A percentile compares a stretch with the other conserved stretches of the same genome.
phyloP scores from a whole-genome alignment of 2,113 vertebrate species.

The Lophochroa leadbeateri region DNA sequence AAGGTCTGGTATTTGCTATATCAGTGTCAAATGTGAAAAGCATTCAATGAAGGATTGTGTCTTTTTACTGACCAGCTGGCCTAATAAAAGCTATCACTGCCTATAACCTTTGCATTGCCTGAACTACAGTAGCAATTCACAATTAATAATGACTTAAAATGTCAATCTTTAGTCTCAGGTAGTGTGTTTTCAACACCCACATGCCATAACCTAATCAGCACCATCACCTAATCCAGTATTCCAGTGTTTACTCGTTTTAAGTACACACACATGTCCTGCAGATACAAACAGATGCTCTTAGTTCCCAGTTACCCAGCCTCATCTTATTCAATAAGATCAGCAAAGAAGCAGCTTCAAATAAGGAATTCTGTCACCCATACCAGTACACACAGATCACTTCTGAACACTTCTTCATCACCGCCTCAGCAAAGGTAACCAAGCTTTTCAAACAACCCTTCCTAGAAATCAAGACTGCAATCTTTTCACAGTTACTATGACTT shows the following conservation, averaged over 20 bases:
- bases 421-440: neutral
- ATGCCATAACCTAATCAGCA: neutral
- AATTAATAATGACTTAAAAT: neutral
- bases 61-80: neutral
- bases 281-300: fast-evolving
- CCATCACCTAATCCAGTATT: neutral
- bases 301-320: neutral
- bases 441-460: neutral
- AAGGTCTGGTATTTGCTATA: neutral
- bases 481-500: neutral
- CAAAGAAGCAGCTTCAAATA: neutral
- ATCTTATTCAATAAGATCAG: neutral
- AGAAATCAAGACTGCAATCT: neutral
- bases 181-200: neutral
- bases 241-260: neutral
- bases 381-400: neutral
- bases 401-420: neutral
- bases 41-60: neutral
- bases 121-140: neutral
- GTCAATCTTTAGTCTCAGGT: neutral
- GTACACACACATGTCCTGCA: neutral
- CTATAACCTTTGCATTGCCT: neutral
- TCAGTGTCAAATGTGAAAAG: neutral
- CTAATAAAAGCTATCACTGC: neutral
- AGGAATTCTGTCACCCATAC: neutral